Conservation (phyloP, 2,888 invertebrate species). For the Apoderus coryli region DNA sequence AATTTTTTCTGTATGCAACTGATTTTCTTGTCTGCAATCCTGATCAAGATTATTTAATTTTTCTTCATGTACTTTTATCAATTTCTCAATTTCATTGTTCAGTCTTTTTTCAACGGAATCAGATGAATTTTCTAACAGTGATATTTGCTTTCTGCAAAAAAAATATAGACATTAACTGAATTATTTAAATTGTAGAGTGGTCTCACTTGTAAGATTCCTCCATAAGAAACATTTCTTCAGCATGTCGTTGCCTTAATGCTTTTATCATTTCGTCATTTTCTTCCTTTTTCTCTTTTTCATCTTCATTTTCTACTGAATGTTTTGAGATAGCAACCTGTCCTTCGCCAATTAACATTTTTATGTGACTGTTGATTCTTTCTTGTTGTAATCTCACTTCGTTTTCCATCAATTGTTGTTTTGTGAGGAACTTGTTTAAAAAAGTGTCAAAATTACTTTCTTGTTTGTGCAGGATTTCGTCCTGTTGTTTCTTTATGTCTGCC, state of each 20-base stretch:
- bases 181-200: slow-evolving; percentile 4
- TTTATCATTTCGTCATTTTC: slow-evolving; percentile 24
- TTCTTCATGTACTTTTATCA: slow-evolving; percentile 36
- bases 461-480: slow-evolving; percentile 39
- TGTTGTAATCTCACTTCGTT: slow-evolving; percentile 43
- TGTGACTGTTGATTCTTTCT: slow-evolving; percentile 44
- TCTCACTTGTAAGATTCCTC: slow-evolving; percentile 47
- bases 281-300: slow-evolving; percentile 30
- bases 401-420: slow-evolving; percentile 43
- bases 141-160: slow-evolving; percentile 40
- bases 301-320: slow-evolving; percentile 10
- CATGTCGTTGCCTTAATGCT: slow-evolving; percentile 39
- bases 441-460: slow-evolving; percentile 40
- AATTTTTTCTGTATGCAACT: slow-evolving; percentile 26
- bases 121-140: slow-evolving; percentile 40
- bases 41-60: slow-evolving; percentile 30
- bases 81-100: slow-evolving; percentile 41
- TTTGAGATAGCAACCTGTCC: slow-evolving; percentile 12
- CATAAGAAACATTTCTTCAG: slow-evolving; percentile 45
- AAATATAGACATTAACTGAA: neutral
- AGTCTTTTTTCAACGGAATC: slow-evolving; percentile 42
- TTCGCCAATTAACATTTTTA: slow-evolving; percentile 35
- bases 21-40: slow-evolving; percentile 24
- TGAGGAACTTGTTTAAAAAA: slow-evolving; percentile 39
- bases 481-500: slow-evolving; percentile 40